Evolutionary conservation across 1,140 invertebrate species (phyloP).

Genomic region (Archegozetes longisetosus): DNA sequence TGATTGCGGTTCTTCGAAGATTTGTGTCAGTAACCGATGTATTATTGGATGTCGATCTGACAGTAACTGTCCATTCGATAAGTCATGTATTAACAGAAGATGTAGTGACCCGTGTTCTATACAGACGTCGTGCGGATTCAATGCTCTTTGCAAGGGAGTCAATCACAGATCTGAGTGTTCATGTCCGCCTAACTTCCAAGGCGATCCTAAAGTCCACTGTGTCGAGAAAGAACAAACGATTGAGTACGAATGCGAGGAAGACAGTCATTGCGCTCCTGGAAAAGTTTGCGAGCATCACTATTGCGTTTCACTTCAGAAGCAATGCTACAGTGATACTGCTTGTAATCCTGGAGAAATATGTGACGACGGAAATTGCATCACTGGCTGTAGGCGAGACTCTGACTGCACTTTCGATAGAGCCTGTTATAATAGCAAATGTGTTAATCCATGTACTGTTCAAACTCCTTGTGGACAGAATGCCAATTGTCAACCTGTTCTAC

Average conservation of each 20-base stretch:
- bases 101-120: conserved; percentile 64
- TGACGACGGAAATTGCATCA: conserved; percentile 58
- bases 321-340: conserved; percentile 6
- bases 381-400: conserved; percentile 55
- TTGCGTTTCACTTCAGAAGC: conserved; percentile 10
- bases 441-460: conserved; percentile 27
- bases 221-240: conserved; percentile 24
- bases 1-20: conserved; percentile 22
- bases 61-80: conserved; percentile 51
- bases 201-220: conserved; percentile 18
- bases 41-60: conserved; percentile 55
- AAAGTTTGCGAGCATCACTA: conserved; percentile 44
- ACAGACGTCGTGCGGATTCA: conserved; percentile 61
- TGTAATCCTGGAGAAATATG: conserved; percentile 50
- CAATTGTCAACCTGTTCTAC: conserved; percentile 56
- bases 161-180: conserved; percentile 52
- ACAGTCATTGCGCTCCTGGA: conserved; percentile 56
- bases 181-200: conserved; percentile 33
- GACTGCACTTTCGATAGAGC: conserved; percentile 54
- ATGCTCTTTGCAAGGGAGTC: conserved; percentile 53
- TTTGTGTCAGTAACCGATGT: conserved; percentile 23
- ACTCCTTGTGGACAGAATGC: conserved; percentile 68
- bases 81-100: conserved; percentile 64
- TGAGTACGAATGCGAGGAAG: conserved; percentile 44
- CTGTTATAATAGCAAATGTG: conserved; percentile 69